Evolutionary conservation across 2,888 invertebrate genomes (phyloP), one percentile per base, ranked within the genome.

Genomic region (Megastigmus dorsalis): DNA sequence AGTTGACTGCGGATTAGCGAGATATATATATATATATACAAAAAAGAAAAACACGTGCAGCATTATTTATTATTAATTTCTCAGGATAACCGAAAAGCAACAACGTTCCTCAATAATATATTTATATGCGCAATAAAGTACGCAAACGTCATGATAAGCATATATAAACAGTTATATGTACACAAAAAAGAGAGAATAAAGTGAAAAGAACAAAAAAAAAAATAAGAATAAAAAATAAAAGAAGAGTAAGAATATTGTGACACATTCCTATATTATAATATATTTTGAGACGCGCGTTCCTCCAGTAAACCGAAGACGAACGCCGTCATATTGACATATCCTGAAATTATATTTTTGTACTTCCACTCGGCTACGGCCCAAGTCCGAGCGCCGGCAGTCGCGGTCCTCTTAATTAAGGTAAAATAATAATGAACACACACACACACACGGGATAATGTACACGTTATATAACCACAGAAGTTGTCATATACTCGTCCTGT

Each of bases 311-410:
- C 71, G 66, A 26, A 15, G 13, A 13, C n/a, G n/a, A 52, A 52
- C 55, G 65, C 59, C 69, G 41, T 54, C 52, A 74, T 78, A 77
- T 78, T 69, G 79, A 85, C 85, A 84, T 85, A 85, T 85, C 85
- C 80, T 79, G 76, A 84, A 81, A 81, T 82, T 82, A 84, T 85
- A 85, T 85, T 85, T 85, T 85, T 85, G 78, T 85, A 85, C 83
- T 82, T 81, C 80, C 79, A 77, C 78, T 71, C 71, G 72, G 45
- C 54, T n/a, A n/a, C n/a, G 59, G 45, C 66, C 41, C 18, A 15
- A 20, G n/a, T 15, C 33, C 26, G 54, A 70, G 33, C 62, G 23
- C 20, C 54, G 36, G 54, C 18, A n/a, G n/a, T 33, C 20, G 50
- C 36, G 50, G 33, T 63, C 52, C 18, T 70, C 18, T 48, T 33